Percentiles rank a stretch among this genome's conserved stretches.
These are phyloP conservation scores for Rhingia campestris DNA, from an alignment of 2,888 invertebrate genomes.

Conservation along the genomic window DNA sequence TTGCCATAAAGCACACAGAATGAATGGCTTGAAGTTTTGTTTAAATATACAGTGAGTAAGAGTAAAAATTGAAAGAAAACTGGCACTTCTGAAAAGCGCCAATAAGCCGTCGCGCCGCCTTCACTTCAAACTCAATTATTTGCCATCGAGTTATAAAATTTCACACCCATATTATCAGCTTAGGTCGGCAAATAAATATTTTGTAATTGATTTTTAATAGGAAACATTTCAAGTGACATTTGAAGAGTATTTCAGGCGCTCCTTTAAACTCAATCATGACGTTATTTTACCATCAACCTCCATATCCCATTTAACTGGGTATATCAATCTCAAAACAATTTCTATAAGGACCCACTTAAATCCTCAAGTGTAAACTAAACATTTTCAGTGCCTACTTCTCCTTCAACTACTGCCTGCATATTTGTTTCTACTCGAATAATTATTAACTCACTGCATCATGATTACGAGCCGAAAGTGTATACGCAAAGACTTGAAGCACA, in stretches of 20 bases:
- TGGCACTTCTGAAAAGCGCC: too few species aligned
- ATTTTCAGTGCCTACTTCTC: slow-evolving; percentile 23
- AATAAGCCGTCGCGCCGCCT: too few species aligned
- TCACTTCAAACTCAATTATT: too few species aligned
- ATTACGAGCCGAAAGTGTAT: slow-evolving; percentile 17
- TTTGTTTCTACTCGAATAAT: slow-evolving; percentile 44
- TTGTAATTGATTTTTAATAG: slow-evolving; percentile 52
- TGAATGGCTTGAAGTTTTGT: neutral
- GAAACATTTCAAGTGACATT: slow-evolving; percentile 7
- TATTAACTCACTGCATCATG: slow-evolving; percentile 47
- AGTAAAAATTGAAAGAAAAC: neutral
- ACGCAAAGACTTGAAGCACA: neutral
- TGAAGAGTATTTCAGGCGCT: slow-evolving; percentile 27
- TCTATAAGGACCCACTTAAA: slow-evolving; percentile 57
- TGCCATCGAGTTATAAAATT: neutral
- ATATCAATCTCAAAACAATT: slow-evolving; percentile 45
- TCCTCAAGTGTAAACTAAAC: slow-evolving; percentile 49
- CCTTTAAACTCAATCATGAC: slow-evolving; percentile 39
- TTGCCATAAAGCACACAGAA: slow-evolving; percentile 31
- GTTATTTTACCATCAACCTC: neutral
- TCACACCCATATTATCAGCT: neutral
- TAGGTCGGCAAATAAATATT: slow-evolving; percentile 39
- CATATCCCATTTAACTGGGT: neutral
- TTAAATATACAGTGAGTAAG: slow-evolving; percentile 41
- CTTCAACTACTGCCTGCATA: slow-evolving; percentile 27